phyloP scores from a whole-genome alignment of 2,888 invertebrate genomes.

The Alcis repandata region DNA sequence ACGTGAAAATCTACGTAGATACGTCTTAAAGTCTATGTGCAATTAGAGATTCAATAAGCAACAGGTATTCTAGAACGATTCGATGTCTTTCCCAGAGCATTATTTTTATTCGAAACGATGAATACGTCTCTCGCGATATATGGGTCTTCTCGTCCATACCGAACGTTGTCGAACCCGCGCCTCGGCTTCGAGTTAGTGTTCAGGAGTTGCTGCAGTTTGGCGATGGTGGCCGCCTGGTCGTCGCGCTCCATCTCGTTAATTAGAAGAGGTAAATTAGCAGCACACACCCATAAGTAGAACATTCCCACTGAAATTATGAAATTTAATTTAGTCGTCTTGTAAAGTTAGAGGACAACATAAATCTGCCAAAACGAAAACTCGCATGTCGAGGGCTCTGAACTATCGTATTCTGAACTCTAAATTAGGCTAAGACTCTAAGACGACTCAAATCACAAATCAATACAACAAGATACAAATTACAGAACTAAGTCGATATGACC shows the following conservation, averaged over 20 bases:
- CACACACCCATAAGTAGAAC: constrained; percentile 80
- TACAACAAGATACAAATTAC: no score
- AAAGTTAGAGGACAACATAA: no score
- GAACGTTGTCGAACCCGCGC: constrained; percentile 24
- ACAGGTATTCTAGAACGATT: constrained; percentile 36
- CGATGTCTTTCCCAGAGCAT: constrained; percentile 24
- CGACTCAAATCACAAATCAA: no score
- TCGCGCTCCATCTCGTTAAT: constrained; percentile 77
- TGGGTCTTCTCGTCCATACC: constrained; percentile 31
- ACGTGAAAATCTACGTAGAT: no score
- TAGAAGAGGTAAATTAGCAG: constrained; percentile 73
- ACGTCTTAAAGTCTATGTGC: no score
- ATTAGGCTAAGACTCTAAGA: no score
- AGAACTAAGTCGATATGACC: no score
- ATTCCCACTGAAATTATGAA: constrained; percentile 69
- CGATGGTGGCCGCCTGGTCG: constrained; percentile 71
- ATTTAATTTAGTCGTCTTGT: background rate
- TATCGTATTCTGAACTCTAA: no score
- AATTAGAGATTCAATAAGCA: constrained; percentile 21
- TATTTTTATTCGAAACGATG: constrained; percentile 39
- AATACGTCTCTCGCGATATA: constrained; percentile 44
- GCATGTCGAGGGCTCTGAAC: no score
- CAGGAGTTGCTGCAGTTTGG: constrained; percentile 65
- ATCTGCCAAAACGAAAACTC: no score
- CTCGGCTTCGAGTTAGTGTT: constrained; percentile 52